A percentile compares a stretch with the other conserved stretches of the same genome.
phyloP scores from a whole-genome alignment of 2,888 invertebrate genomes.

The Lepidocyrtinus sp. region DNA sequence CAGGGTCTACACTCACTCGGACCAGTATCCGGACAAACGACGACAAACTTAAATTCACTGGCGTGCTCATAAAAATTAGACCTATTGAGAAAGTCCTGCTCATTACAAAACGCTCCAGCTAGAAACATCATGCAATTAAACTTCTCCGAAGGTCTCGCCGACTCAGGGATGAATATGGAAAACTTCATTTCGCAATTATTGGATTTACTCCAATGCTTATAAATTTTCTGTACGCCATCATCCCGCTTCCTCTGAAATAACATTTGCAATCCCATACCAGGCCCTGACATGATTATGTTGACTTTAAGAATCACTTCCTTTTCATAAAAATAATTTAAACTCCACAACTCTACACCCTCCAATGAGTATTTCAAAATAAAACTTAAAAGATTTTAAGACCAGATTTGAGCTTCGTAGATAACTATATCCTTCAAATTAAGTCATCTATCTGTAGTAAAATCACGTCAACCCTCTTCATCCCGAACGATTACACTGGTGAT shows the following conservation, averaged over 20 bases:
- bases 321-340: neutral
- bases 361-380: too few species aligned
- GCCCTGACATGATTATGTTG: constrained; percentile 19
- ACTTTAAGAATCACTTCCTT: neutral
- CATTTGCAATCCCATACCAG: constrained; percentile 30
- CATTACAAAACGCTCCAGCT: constrained; percentile 93
- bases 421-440: neutral
- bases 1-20: constrained; percentile 75
- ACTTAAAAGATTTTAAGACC: too few species aligned
- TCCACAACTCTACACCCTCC: too few species aligned
- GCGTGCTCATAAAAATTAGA: constrained; percentile 94
- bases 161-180: constrained; percentile 90
- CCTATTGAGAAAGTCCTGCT: constrained; percentile 95
- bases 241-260: constrained; percentile 45
- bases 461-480: too few species aligned
- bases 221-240: constrained; percentile 52
- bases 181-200: constrained; percentile 94
- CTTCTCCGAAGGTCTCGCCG: constrained; percentile 77
- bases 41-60: constrained; percentile 85
- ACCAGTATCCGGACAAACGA: constrained; percentile 96
- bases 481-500: too few species aligned
- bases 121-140: constrained; percentile 91
- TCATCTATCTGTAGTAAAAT: neutral
- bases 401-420: neutral
- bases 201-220: constrained; percentile 75